Evolutionary conservation across 2,888 invertebrate species (phyloP).

Genomic region (Trichopria drosophilae): DNA sequence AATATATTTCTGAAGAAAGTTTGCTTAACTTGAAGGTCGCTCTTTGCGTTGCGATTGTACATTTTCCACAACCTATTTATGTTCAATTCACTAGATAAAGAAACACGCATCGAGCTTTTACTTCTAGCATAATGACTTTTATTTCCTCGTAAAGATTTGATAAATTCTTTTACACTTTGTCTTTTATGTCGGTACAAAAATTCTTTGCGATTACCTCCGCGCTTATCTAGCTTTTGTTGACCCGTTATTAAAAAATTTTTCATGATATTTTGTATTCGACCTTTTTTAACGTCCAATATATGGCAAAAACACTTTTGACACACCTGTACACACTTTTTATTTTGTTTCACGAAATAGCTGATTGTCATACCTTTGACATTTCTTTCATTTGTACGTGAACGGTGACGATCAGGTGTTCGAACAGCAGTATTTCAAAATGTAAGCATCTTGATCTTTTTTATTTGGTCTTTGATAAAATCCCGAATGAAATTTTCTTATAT

Average conservation of each 20-base stretch:
- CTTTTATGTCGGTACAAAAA: no score
- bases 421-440: conserved; percentile 13
- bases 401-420: no score
- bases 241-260: conserved; percentile 7
- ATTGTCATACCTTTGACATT: no score
- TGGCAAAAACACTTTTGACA: no score
- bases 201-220: background rate
- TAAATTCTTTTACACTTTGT: conserved; percentile 4
- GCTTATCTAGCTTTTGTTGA: background rate
- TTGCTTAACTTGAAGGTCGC: conserved; percentile 8
- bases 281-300: background rate
- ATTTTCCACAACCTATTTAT: conserved; percentile 9
- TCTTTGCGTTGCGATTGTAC: conserved; percentile 4
- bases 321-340: no score
- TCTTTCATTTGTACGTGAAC: no score
- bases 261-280: conserved; percentile 3
- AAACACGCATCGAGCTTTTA: background rate
- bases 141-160: background rate
- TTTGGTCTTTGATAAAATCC: conserved; percentile 4
- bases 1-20: conserved; percentile 10
- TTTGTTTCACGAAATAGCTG: no score
- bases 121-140: conserved; percentile 13
- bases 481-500: conserved; percentile 6
- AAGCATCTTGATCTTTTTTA: conserved; percentile 4
- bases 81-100: conserved; percentile 8